Evolutionary conservation across 1,140 invertebrate species (phyloP), one percentile per base, ranked within the genome.

Genomic region (Drosophila lacertosa): DNA sequence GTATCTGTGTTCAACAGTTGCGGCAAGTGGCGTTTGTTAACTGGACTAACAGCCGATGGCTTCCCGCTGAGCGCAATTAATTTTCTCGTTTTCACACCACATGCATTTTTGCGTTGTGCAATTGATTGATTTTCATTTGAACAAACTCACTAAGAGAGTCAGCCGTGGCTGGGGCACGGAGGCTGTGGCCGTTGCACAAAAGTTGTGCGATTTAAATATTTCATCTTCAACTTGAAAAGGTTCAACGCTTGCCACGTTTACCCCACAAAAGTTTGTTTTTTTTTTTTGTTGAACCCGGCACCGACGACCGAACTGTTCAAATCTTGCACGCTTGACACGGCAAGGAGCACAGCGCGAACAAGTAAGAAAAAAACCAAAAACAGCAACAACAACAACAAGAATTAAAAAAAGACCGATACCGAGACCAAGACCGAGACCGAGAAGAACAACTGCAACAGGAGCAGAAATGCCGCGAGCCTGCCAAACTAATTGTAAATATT

Each of bases 111-210:
- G 26, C 58, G 70, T 76, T 72, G 58, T 78, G 57, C 79, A 78
- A 75, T 79, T 84, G 80, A 84, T 84, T 84, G 80, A 76, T 80
- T 80, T 86, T 64, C 50, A 74, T 74, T 77, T 59, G 67, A 76
- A 59, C 72, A 55, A 50, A 78, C 54, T 66, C 50, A 16, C 32
- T 18, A 42, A 57, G 55, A 24, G 20, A 15, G 11, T 10, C 20
- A 29, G 24, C 24, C 24, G 24, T 7, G 1, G 3, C 24, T 6
- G 26, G 6, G 5, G 7, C 0, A 9, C 9, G 26, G 26, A 7
- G 26, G 20, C 22, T 7, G 50, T 37, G 45, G 24, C 42, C 15
- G 44, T 54, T 11, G 51, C 32, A 15, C n/a, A 44, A 42, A 32
- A 60, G 22, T 51, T 59, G 22, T 48, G 65, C 16, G 51, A 18